phyloP scores from a whole-genome alignment of 1,140 invertebrate genomes.

The Paralvinella palmiformis region DNA sequence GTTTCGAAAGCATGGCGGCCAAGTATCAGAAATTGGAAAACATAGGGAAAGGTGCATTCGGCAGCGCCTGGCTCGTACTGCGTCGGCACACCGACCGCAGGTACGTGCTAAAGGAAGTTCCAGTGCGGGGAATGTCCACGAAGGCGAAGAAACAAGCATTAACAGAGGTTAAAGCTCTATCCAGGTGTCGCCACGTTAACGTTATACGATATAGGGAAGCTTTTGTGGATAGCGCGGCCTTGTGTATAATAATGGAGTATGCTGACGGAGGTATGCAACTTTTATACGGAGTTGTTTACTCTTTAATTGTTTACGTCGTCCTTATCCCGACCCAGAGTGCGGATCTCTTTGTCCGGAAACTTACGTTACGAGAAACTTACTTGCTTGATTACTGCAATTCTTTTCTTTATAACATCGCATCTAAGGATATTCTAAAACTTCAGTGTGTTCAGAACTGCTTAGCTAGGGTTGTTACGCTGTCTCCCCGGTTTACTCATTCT shows the following conservation, averaged over 20 bases:
- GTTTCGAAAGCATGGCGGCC: constrained; percentile 31
- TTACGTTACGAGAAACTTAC: no score
- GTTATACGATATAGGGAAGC: constrained; percentile 52
- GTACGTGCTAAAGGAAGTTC: constrained; percentile 60
- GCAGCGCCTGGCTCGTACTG: constrained; percentile 58
- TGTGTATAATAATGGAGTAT: constrained; percentile 56
- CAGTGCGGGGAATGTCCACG: constrained; percentile 51
- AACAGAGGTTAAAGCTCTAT: constrained; percentile 49
- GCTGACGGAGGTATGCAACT: constrained; percentile 55
- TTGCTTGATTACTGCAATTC: no score
- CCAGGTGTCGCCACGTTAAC: constrained; percentile 51
- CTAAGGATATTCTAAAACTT: no score
- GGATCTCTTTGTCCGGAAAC: no score
- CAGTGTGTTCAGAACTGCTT: no score
- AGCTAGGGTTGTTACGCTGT: no score
- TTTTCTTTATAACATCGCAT: no score
- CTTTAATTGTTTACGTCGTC: no score
- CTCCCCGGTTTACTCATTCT: no score
- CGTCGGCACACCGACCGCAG: constrained; percentile 50
- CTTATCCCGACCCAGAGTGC: no score
- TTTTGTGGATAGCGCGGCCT: constrained; percentile 42
- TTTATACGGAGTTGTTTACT: no score
- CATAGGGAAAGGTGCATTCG: constrained; percentile 58
- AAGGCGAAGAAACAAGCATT: constrained; percentile 52
- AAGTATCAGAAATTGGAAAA: constrained; percentile 27